Percentiles rank a stretch among this genome's conserved stretches.
These are phyloP conservation scores for Orbicella faveolata DNA, from an alignment of 64 coral and sea anemone species.

Conservation along the genomic window DNA sequence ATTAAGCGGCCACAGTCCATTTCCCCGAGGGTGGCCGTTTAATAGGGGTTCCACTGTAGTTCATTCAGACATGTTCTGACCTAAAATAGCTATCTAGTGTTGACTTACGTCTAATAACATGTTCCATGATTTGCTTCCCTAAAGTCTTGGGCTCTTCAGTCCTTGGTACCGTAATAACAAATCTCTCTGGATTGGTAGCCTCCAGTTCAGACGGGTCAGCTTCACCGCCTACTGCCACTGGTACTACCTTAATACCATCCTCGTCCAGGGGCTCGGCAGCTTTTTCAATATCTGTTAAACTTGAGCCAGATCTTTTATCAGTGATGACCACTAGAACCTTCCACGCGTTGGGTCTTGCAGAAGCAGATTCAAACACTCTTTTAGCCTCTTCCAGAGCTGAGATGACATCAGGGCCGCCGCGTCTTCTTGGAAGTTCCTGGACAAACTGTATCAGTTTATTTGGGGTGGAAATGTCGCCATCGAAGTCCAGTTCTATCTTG, in stretches of 20 bases:
- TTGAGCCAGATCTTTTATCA: conserved; percentile 52
- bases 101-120: conserved; percentile 56
- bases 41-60: no score
- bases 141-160: conserved; percentile 30
- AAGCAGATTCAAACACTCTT: conserved; percentile 28
- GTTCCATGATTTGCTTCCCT: conserved; percentile 61
- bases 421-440: neutral
- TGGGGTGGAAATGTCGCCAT: conserved; percentile 17
- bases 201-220: conserved; percentile 38
- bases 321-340: conserved; percentile 79
- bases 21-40: no score
- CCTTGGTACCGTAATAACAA: conserved; percentile 34
- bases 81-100: neutral
- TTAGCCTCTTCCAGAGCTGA: conserved; percentile 53
- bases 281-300: conserved; percentile 32
- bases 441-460: conserved; percentile 55
- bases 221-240: conserved; percentile 66
- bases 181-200: conserved; percentile 35
- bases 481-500: conserved; percentile 44
- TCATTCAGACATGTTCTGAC: neutral
- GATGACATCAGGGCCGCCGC: conserved; percentile 37
- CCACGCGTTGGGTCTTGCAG: conserved; percentile 29
- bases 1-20: no score
- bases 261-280: conserved; percentile 54
- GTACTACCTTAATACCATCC: conserved; percentile 72